Evolutionary conservation across 2,113 vertebrate species (phyloP).

Genomic region (Shinisaurus crocodilurus): DNA sequence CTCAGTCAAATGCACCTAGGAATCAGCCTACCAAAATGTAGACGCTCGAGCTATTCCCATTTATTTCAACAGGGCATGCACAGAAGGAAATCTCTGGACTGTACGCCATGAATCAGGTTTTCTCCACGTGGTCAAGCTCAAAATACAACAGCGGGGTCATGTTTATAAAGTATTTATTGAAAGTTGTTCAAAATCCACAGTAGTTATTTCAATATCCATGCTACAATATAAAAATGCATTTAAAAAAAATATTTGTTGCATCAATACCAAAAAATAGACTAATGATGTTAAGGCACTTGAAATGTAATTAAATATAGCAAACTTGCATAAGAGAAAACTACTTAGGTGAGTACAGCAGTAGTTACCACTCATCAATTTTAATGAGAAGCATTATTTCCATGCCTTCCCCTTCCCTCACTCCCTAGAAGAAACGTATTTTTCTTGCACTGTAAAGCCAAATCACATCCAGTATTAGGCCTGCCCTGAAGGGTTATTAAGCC

Average conservation of each 20-base stretch:
- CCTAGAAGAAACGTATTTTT: constrained; percentile 30
- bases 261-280: constrained; percentile 65
- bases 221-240: constrained; percentile 70
- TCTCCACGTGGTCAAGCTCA: not conserved
- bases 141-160: constrained; percentile 48
- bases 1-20: not conserved
- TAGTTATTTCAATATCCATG: constrained; percentile 57
- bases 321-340: constrained; percentile 63
- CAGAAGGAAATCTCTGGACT: not conserved
- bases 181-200: constrained; percentile 66
- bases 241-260: constrained; percentile 53
- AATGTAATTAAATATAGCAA: constrained; percentile 69
- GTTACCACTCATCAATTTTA: constrained; percentile 35
- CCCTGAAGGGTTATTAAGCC: not conserved
- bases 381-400: not conserved
- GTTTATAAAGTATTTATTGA: constrained; percentile 77
- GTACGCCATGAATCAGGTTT: not conserved
- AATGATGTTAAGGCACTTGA: constrained; percentile 81
- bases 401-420: constrained; percentile 11
- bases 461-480: constrained; percentile 32
- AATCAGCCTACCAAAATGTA: rapidly evolving
- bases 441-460: constrained; percentile 6
- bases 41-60: not conserved
- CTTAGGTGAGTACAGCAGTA: constrained; percentile 42
- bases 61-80: no score